Evolutionary conservation across 2,888 invertebrate genomes (phyloP).

Genomic region (Pseudeuparius sepicola): DNA sequence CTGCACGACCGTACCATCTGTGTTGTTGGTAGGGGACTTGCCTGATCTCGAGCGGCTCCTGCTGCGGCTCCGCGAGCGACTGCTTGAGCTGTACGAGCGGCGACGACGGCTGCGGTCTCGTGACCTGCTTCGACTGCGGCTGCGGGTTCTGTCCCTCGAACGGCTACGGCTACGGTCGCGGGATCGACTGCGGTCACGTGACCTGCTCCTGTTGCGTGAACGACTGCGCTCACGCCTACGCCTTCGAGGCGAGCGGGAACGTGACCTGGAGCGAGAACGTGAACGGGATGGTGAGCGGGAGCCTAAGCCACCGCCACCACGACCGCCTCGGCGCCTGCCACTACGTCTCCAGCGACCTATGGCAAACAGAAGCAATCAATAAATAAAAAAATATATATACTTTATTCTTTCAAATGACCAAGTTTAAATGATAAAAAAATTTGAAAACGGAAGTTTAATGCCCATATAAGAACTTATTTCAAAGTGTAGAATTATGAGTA

Average conservation of each 20-base stretch:
- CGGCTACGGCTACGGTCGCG: conserved; percentile 19
- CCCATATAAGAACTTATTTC: no score
- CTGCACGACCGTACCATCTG: not conserved
- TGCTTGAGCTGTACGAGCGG: conserved; percentile 18
- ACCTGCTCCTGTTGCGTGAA: conserved; percentile 13
- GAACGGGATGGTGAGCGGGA: conserved; percentile 21
- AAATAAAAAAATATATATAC: conserved; percentile 2
- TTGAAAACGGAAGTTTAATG: no score
- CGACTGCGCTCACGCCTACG: conserved; percentile 25
- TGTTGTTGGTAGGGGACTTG: not conserved
- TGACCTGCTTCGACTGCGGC: conserved; percentile 22
- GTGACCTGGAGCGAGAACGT: conserved; percentile 31
- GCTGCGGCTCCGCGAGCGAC: conserved; percentile 17
- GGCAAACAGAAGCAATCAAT: conserved; percentile 10
- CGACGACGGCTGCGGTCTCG: conserved; percentile 22
- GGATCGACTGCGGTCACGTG: conserved; percentile 16
- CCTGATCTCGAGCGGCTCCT: no score
- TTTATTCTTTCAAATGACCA: no score
- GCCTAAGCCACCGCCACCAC: conserved; percentile 6
- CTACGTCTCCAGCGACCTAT: conserved; percentile 29
- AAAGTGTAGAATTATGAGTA: no score
- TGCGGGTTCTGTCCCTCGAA: conserved; percentile 20
- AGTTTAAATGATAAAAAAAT: no score
- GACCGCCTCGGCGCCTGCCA: conserved; percentile 33
- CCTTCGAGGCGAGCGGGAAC: conserved; percentile 32